A percentile compares a stretch with the other conserved stretches of the same genome.
phyloP scores from a whole-genome alignment of 2,888 invertebrate species.

The Plutella xylostella region DNA sequence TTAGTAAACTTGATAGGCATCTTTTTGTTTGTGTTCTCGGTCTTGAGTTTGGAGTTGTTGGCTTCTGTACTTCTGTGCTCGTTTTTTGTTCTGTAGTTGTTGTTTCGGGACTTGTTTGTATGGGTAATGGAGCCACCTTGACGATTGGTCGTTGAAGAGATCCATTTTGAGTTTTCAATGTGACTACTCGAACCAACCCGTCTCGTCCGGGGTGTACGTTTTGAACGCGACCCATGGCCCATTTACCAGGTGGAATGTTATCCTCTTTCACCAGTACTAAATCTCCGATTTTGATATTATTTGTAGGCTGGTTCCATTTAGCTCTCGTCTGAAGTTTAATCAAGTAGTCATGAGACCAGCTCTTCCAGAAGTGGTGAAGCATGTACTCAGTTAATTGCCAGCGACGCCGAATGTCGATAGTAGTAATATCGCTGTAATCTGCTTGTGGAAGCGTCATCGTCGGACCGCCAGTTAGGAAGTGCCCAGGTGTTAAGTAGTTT shows the following conservation, averaged over 20 bases:
- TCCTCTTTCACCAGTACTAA: constrained; percentile 18
- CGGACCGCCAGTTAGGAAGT: constrained; percentile 19
- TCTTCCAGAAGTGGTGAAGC: constrained; percentile 18
- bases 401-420: constrained; percentile 3
- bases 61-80: background rate
- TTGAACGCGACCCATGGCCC: constrained; percentile 19
- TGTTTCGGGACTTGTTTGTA: background rate
- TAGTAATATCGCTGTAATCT: background rate
- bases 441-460: constrained; percentile 7
- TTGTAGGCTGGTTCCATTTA: constrained; percentile 15
- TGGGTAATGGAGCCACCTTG: background rate
- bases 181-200: background rate
- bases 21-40: background rate
- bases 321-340: constrained; percentile 16
- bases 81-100: background rate
- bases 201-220: constrained; percentile 19
- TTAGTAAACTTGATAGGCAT: background rate
- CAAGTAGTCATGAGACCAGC: constrained; percentile 21
- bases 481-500: constrained; percentile 19
- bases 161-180: background rate
- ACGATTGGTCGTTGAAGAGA: background rate
- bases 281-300: constrained; percentile 13
- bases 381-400: constrained; percentile 18
- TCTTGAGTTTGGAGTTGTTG: background rate
- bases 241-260: constrained; percentile 19